Evolutionary conservation across 2,888 invertebrate genomes (phyloP), one percentile per base, ranked within the genome.

Genomic region (Neocrepidodera transversa): DNA sequence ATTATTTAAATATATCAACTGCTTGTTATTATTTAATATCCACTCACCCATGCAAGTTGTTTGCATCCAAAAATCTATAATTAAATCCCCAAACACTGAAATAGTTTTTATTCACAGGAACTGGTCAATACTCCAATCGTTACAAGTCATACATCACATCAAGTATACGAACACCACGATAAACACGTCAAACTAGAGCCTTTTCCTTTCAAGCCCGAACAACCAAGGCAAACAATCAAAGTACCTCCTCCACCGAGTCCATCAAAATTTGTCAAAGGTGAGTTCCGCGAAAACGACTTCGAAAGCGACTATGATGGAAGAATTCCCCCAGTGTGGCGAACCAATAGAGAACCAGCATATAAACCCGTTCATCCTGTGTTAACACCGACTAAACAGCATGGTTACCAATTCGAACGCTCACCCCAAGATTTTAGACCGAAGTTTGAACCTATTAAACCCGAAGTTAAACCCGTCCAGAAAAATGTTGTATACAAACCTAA

Each of bases 221-320:
- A 78, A 13, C 70, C 71, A 8, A 75, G 71, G 58, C 76, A 26
- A 76, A 76, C 56, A 73, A 75, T 71, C 32, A 80, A 78, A 65
- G 75, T 79, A 1, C 82, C 83, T 32, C 82, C 82, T 20, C 83
- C 85, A 47, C 83, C 84, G 17, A 86, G 84, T 76, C 87, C 88
- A 54, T 86, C 86, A 17, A 87, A 84, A 78, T 89, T 88, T 75
- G 78, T 85, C 14, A 86, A 84, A 76, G 82, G 85, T 66, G 87
- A 87, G 78, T 86, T 86, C 75, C 81, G 82, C 50, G 87, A 86
- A 74, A 89, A 87, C 71, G 89, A 89, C 73, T 88, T 88, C 72
- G 88, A 88, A 78, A 89, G 88, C 71, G 89, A 90, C 72, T 85
- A 87, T 63, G 88, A 88, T 60, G 83, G 85, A 55, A 82, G 84